Base-by-base conservation (phyloP, 2,888 invertebrate genomes). In the Boloria selene region DNA sequence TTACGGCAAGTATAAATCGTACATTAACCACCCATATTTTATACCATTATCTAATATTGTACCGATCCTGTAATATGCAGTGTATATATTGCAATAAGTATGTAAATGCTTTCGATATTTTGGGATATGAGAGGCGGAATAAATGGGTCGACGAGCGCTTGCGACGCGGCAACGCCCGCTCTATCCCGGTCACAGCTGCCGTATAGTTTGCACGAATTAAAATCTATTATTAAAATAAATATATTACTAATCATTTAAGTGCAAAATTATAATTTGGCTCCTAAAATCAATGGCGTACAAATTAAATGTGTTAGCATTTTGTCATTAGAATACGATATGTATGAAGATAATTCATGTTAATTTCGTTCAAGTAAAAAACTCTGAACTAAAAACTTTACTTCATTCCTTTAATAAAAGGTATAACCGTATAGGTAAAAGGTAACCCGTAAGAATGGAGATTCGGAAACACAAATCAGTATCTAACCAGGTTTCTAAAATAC, bases 101-200 rank as follows among this genome's bases (percentile, higher is more conserved):
- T 75, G 74, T 74, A 69, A 74, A 73, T 77, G 81, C 80, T 84
- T 86, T 84, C 78, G 91, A 85, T 91, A 91, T 90, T 90, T 91
- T 85, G 81, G 89, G 89, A 88, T 87, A 85, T 87, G 86, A 83
- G 85, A 85, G 81, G 79, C 80, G 82, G 82, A 87, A 88, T 88
- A 82, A 80, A 87, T 90, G 83, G 90, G 90, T 89, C 90, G 89
- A 74, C 81, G 78, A 80, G 81, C 79, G 81, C 81, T 81, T 79
- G 80, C 80, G 82, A 78, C 77, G 82, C 80, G 88, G 86, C 87
- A 86, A 86, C 90, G 88, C 88, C 88, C 88, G 90, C 80, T 75
- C 85, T 85, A 81, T 85, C 91, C 88, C 90, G 89, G 90, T 86
- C 88, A 85, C 80, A 90, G 89, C 90, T 82, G 79, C 81, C 76